Conservation (phyloP, 30 jellyfish, hydroid and myxozoan genomes). For the Sanderia malayensis region DNA sequence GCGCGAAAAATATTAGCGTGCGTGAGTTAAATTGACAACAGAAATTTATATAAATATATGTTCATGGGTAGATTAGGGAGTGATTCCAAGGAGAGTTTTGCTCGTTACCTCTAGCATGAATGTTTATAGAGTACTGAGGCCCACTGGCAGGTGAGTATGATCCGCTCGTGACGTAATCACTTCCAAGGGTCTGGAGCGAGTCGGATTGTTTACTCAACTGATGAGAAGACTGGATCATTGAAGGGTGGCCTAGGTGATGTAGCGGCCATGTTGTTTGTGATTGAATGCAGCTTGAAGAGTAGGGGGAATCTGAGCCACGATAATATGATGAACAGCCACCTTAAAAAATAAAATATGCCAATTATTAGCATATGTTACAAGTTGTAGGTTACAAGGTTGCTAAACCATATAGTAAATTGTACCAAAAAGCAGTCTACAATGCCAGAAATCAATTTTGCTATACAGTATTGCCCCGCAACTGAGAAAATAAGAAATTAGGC, state of each 20-base stretch:
- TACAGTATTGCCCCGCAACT: too few species aligned
- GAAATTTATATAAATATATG: too few species aligned
- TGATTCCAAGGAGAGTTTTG: constrained; percentile 88
- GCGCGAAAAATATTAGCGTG: too few species aligned
- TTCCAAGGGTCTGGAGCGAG: constrained; percentile 71
- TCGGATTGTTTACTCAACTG: constrained; percentile 71
- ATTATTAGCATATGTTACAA: too few species aligned
- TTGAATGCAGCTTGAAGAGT: constrained; percentile 67
- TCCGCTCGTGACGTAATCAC: constrained; percentile 54
- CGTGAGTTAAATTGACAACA: too few species aligned
- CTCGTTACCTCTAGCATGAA: constrained; percentile 65
- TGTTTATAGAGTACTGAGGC: constrained; percentile 67
- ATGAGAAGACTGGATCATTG: constrained; percentile 74
- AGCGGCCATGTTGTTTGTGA: constrained; percentile 95
- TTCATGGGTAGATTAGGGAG: constrained; percentile 73
- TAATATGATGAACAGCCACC: constrained; percentile 84
- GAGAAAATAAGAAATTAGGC: too few species aligned
- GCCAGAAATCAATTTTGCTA: too few species aligned
- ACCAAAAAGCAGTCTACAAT: too few species aligned
- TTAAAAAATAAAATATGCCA: not conserved
- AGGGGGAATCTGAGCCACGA: constrained; percentile 82
- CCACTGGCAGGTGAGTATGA: constrained; percentile 74
- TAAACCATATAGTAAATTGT: too few species aligned
- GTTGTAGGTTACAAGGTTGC: too few species aligned
- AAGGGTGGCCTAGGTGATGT: constrained; percentile 82